Percentiles rank a stretch among this genome's conserved stretches.
phyloP scores from a whole-genome alignment of 2,113 vertebrate species.

The Callaeas wilsoni region DNA sequence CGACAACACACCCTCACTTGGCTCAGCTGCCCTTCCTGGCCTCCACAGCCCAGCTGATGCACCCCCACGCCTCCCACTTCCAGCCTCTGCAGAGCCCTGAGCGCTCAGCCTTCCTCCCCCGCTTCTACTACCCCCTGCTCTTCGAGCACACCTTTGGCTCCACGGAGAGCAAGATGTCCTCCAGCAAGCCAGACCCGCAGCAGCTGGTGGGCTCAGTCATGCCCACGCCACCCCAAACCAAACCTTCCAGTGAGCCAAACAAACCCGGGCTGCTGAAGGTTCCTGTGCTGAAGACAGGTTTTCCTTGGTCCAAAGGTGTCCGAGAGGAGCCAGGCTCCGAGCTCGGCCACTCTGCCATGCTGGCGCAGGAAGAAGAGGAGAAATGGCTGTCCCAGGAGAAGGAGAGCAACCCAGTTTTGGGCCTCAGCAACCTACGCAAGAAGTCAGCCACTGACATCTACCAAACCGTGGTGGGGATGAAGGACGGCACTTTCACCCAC shows the following conservation, averaged over 20 bases:
- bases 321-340: slow-evolving; percentile 49
- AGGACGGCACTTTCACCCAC: background rate
- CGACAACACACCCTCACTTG: slow-evolving; percentile 72
- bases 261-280: slow-evolving; percentile 82
- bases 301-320: slow-evolving; percentile 44
- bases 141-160: slow-evolving; percentile 81
- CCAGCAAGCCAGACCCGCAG: slow-evolving; percentile 70
- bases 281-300: slow-evolving; percentile 70
- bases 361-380: slow-evolving; percentile 67
- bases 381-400: slow-evolving; percentile 54
- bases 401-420: slow-evolving; percentile 11
- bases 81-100: slow-evolving; percentile 72
- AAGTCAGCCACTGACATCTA: slow-evolving; percentile 32
- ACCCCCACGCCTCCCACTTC: slow-evolving; percentile 72
- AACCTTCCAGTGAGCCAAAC: slow-evolving; percentile 59
- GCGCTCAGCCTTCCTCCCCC: slow-evolving; percentile 75
- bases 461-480: background rate
- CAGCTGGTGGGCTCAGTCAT: slow-evolving; percentile 8
- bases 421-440: background rate
- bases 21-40: slow-evolving; percentile 87
- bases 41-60: slow-evolving; percentile 82
- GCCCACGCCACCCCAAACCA: slow-evolving; percentile 34
- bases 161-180: slow-evolving; percentile 50
- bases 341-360: background rate
- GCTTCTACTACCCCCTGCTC: slow-evolving; percentile 91